A percentile compares a stretch with the other conserved stretches of the same genome.
phyloP scores from a whole-genome alignment of 2,113 vertebrate genomes.

The Motacilla tschutschensis region DNA sequence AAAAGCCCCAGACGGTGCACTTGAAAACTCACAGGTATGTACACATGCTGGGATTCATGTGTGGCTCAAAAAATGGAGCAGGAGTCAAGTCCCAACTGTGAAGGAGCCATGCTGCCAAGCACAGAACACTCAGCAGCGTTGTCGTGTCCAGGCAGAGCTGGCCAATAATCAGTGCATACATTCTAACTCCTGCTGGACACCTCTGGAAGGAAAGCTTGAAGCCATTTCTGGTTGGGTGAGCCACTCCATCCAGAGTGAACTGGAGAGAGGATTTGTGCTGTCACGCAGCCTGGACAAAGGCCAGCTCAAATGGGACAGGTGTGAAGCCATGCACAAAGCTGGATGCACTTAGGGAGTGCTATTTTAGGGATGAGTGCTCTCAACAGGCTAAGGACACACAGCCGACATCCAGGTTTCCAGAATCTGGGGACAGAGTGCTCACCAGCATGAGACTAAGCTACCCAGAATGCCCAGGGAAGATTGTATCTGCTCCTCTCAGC shows the following conservation, averaged over 20 bases:
- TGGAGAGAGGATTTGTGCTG: not conserved
- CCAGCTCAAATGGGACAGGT: not conserved
- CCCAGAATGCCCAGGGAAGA: not conserved
- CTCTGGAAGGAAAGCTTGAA: not conserved
- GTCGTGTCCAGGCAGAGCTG: not conserved
- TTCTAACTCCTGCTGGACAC: not conserved
- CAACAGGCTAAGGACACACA: not conserved
- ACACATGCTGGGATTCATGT: not conserved
- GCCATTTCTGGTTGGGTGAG: not conserved
- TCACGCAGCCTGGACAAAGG: rapidly evolving
- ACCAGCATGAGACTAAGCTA: not conserved
- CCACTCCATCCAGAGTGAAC: not conserved
- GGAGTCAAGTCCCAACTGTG: not conserved
- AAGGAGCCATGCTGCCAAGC: not conserved
- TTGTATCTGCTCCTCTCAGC: not conserved
- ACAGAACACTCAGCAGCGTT: not conserved
- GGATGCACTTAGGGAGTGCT: rapidly evolving
- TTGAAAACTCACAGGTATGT: not conserved
- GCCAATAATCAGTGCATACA: not conserved
- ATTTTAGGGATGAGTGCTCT: not conserved
- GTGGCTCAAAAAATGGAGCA: not conserved
- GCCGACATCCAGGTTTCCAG: not conserved
- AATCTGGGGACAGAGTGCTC: not conserved
- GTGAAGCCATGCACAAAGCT: not conserved
- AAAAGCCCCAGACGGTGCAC: not conserved